Percentiles rank a stretch among this genome's conserved stretches.
Evolutionary conservation across 2,888 invertebrate species (phyloP).

Genomic region (Seira musarum): DNA sequence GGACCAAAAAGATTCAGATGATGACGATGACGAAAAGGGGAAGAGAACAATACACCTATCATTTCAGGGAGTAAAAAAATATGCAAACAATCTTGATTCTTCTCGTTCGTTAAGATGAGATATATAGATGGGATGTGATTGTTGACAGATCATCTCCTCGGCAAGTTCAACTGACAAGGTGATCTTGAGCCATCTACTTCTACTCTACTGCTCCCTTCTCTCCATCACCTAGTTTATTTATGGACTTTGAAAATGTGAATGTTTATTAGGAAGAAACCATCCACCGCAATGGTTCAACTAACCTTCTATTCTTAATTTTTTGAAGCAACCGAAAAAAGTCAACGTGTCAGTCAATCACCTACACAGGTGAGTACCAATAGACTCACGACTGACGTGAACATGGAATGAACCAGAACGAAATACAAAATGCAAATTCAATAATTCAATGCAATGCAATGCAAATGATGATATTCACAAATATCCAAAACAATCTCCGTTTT

Average conservation of each 20-base stretch:
- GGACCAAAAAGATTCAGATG: background rate
- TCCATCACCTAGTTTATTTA: no score
- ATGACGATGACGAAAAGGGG: background rate
- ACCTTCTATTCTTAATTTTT: slow-evolving; percentile 21
- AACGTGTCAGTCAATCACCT: slow-evolving; percentile 50
- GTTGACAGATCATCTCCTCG: slow-evolving; percentile 52
- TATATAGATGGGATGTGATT: no score
- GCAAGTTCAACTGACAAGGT: slow-evolving; percentile 43
- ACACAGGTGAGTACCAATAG: slow-evolving; percentile 3
- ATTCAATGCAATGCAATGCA: no score
- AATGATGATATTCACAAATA: no score
- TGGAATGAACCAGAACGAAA: slow-evolving; percentile 11
- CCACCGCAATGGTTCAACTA: no score
- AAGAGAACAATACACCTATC: no score
- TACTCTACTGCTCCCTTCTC: no score
- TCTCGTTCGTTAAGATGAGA: no score
- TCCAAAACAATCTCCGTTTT: no score
- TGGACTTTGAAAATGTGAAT: no score
- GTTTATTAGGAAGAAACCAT: no score
- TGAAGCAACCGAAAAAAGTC: slow-evolving; percentile 45
- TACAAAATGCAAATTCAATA: slow-evolving; percentile 21
- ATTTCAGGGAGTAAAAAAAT: slow-evolving; percentile 10
- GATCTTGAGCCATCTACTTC: slow-evolving; percentile 46
- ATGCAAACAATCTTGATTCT: slow-evolving; percentile 38
- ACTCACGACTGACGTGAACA: background rate